Base-by-base conservation (phyloP, 1,140 invertebrate species). In the Stegodyphus mimosarum region DNA sequence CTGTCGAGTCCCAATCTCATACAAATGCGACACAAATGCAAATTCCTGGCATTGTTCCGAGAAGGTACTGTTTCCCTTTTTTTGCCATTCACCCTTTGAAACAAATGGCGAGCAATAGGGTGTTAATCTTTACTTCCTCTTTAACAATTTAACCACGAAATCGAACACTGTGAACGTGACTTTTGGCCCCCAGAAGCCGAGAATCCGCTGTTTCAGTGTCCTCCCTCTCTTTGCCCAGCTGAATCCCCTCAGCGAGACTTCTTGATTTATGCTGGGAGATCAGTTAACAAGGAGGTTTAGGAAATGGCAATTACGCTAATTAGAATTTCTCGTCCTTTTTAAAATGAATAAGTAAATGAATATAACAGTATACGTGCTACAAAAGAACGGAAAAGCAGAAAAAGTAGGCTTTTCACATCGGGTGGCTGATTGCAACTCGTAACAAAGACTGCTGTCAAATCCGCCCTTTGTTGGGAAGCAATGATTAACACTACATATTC, bases 91-190 rank as follows among this genome's bases (percentile, higher is more conserved):
- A 33, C 15, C 69, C 17, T 70, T 70, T 70, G 6, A n/a, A 70
- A 70, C 13, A 15, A 15, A 18, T 15, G 69, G 33, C 13, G 50
- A 70, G 50, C 48, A 70, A 70, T 33, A 70, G 48, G 69, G 69
- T 70, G 69, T 70, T 70, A 70, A 70, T 70, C 69, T 70, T 50
- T 7, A 13, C 69, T 48, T 70, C 69, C 69, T 70, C 69, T 70
- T 70, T 70, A 49, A 70, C 69, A 70, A 70, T 70, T 70, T 70
- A 70, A 70, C 69, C 69, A 49, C 69, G 69, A 70, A 70, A 70
- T 70, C 69, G 69, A 70, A 18, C 69, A 49, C 33, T 13, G 6
- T 48, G 69, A 49, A 33, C 48, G 69, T 70, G 69, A 70, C 69
- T 70, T 70, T 70, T 50, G 69, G 69, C 15, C 69, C 10, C 6